Base-by-base conservation (phyloP, 2,888 invertebrate species). In the Deilephila porcellus region DNA sequence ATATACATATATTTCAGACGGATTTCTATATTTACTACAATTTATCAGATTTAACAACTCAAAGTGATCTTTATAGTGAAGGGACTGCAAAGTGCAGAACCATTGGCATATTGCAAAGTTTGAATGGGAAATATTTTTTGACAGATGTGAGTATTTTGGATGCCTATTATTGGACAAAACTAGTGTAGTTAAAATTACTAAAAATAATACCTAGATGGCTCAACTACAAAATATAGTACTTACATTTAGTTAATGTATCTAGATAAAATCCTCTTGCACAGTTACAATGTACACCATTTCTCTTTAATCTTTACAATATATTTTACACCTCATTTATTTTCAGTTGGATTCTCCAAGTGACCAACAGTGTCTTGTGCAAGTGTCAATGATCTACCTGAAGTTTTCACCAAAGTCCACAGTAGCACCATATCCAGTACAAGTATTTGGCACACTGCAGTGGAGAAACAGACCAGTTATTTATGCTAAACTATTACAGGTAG, bases 381-480 rank as follows among this genome's bases (percentile, higher is more conserved):
- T 93, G 1, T 91, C 93, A 1, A 76, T 91, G 77, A 77, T 79
- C 0, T 90, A 90, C 72, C 59, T 91, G 72, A 87, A 86, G 71
- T 72, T 76, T 1, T 77, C 82, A 0, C 80, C 84, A 4, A 85
- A 81, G 29, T 88, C 88, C 7, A 85, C 84, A 0, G 80, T 88
- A 0, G 81, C 87, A 7, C 90, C 93, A 3, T 89, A 89, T 71
- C 83, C 92, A 5, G 89, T 92, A 0, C 93, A 94, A 77, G 74
- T 93, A 6, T 92, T 93, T 86, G 94, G 94, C 0, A 86, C 84
- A 8, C 70, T 92, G 67, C 87, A 89, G 72, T 93, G 93, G 92
- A 85, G 82, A 72, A 84, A 82, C 6, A 80, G 81, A 71, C 93
- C 93, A 1, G 88, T 92, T 59, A 84, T 94, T 75, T 88, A 85